Percentiles rank a stretch among this genome's conserved stretches.
Conservation (phyloP, 2,888 invertebrate genomes). For the Drosophila kuntzei region DNA sequence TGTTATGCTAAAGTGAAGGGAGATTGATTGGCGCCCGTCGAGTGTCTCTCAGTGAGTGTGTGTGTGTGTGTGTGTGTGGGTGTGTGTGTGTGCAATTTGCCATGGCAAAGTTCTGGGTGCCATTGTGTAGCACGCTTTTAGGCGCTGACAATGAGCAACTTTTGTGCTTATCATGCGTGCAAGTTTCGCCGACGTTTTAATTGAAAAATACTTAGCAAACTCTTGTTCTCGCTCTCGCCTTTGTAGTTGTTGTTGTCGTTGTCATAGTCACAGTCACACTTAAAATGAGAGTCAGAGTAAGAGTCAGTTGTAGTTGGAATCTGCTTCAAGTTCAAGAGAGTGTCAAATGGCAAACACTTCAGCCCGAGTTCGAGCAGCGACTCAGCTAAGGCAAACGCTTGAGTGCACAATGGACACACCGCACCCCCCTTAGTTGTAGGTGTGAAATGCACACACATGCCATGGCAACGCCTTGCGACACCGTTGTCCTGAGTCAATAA, state of each 20-base stretch:
- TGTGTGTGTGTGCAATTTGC: constrained; percentile 26
- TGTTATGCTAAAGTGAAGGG: constrained; percentile 52
- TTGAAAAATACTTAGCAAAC: constrained; percentile 79
- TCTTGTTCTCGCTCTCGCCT: constrained; percentile 31
- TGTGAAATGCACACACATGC: constrained; percentile 58
- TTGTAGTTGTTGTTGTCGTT: constrained; percentile 17
- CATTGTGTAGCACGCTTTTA: constrained; percentile 61
- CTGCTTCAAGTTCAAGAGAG: constrained; percentile 60
- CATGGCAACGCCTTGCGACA: constrained; percentile 24
- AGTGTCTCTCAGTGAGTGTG: constrained; percentile 24
- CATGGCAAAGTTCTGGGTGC: constrained; percentile 50
- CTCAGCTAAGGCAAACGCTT: constrained; percentile 29
- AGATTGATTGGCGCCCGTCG: constrained; percentile 74
- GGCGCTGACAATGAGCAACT: constrained; percentile 76
- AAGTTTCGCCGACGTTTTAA: constrained; percentile 73
- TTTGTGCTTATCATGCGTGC: constrained; percentile 78
- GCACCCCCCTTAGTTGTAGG: constrained; percentile 28
- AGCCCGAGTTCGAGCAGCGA: constrained; percentile 20
- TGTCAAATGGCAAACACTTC: constrained; percentile 72
- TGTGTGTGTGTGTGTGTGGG: constrained; percentile 6
- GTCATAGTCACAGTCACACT: constrained; percentile 20
- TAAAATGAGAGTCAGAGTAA: background rate
- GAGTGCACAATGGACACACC: constrained; percentile 63
- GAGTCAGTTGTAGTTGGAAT: constrained; percentile 18
- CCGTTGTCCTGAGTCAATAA: constrained; percentile 53